Percentiles rank a stretch among this genome's conserved stretches.
Evolutionary conservation across 2,797 vertebrate genomes (phyloP).

Genomic region (Micromesistius poutassou): DNA sequence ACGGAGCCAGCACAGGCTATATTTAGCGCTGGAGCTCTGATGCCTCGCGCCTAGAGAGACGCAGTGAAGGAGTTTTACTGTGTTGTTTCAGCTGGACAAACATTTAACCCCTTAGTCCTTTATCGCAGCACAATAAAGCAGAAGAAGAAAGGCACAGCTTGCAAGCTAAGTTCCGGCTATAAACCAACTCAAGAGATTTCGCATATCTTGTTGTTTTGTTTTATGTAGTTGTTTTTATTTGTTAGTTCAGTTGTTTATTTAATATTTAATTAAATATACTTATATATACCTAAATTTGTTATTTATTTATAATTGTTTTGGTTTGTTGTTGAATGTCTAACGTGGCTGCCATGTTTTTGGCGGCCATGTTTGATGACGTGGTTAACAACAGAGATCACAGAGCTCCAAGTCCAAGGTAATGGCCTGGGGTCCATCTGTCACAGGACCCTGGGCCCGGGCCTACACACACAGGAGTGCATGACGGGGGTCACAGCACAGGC

Average conservation of each 20-base stretch:
- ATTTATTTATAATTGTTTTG: neutral
- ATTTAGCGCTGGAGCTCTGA: conserved; percentile 88
- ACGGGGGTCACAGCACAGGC: conserved; percentile 43
- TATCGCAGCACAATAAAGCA: conserved; percentile 49
- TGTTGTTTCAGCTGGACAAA: conserved; percentile 76
- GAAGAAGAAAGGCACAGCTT: conserved; percentile 54
- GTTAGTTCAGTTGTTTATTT: conserved; percentile 15
- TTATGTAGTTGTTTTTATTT: neutral
- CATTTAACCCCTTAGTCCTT: conserved; percentile 70
- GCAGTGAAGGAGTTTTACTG: conserved; percentile 69
- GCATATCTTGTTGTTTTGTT: conserved; percentile 21
- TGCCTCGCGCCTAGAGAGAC: conserved; percentile 63
- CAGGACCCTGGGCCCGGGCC: conserved; percentile 43
- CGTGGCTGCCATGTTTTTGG: conserved; percentile 40
- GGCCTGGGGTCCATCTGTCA: conserved; percentile 65
- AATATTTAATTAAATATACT: neutral
- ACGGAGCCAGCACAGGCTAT: conserved; percentile 86
- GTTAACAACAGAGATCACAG: conserved; percentile 45
- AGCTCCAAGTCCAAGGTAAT: conserved; percentile 57
- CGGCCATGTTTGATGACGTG: conserved; percentile 30
- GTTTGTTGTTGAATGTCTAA: conserved; percentile 25
- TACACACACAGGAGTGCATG: conserved; percentile 25
- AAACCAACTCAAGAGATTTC: conserved; percentile 33
- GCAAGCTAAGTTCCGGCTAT: conserved; percentile 38
- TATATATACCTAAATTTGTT: neutral